Evolutionary conservation across 1,140 invertebrate species (phyloP).

Genomic region (Cryptotermes secundus): DNA sequence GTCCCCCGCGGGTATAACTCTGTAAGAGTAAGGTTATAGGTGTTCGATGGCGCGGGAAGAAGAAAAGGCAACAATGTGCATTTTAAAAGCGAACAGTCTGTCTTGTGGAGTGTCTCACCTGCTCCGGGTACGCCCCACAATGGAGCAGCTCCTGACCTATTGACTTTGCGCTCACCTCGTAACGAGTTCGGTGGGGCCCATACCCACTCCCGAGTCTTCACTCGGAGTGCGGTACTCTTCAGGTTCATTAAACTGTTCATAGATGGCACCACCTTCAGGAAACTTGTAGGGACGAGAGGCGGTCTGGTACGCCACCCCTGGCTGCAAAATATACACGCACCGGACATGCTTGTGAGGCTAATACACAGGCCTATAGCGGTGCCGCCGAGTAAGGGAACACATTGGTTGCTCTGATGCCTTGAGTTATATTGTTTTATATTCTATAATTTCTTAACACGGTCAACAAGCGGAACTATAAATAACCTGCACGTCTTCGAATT

Average conservation of each 20-base stretch:
- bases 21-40: background rate
- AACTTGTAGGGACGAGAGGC: conserved; percentile 26
- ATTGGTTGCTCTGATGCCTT: background rate
- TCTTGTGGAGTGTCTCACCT: background rate
- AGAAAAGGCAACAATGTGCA: background rate
- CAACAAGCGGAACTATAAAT: too few relatives aligned
- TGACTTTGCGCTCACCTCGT: conserved; percentile 23
- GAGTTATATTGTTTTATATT: too few relatives aligned
- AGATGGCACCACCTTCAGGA: conserved; percentile 31
- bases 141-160: conserved; percentile 22
- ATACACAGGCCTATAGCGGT: background rate
- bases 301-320: background rate
- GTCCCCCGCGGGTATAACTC: background rate
- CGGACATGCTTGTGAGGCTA: background rate
- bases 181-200: conserved; percentile 53
- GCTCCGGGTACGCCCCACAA: background rate
- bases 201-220: conserved; percentile 79
- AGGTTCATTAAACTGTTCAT: conserved; percentile 32
- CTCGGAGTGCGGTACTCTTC: conserved; percentile 72
- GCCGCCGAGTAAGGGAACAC: background rate
- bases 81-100: background rate
- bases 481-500: too few relatives aligned
- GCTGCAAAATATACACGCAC: conserved; percentile 26
- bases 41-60: background rate
- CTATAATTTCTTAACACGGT: too few relatives aligned